These are phyloP conservation scores for Drosophila recens DNA, from an alignment of 2,888 invertebrate species.

Conservation along the genomic window DNA sequence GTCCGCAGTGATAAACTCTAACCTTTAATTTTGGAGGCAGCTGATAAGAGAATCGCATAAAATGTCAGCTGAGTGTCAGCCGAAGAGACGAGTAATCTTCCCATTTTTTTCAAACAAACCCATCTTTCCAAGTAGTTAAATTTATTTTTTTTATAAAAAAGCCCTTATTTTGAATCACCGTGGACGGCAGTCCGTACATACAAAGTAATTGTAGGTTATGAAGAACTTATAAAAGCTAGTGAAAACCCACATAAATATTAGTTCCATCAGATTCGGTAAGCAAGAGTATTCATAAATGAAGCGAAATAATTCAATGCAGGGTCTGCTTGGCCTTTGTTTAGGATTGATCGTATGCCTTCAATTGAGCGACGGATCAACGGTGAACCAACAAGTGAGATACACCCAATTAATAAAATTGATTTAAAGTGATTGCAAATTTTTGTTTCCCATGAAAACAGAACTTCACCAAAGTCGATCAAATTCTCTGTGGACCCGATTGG, in stretches of 20 bases:
- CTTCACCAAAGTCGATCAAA: background rate
- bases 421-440: background rate
- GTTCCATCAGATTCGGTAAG: background rate
- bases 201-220: background rate
- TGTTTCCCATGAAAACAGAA: background rate
- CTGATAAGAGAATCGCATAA: constrained; percentile 6
- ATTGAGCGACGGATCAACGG: background rate
- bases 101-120: background rate
- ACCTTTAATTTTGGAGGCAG: background rate
- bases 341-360: constrained; percentile 7
- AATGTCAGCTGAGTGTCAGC: background rate
- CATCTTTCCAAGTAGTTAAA: too few relatives aligned
- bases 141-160: too few relatives aligned
- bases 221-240: constrained; percentile 24
- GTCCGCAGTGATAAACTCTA: background rate
- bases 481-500: too few relatives aligned
- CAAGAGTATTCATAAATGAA: background rate
- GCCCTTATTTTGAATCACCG: too few relatives aligned
- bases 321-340: background rate
- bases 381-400: background rate
- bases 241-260: background rate
- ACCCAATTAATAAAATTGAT: background rate
- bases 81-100: constrained; percentile 3
- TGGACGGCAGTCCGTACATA: too few relatives aligned
- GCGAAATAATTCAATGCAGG: background rate